Base-by-base conservation (phyloP, 2,113 vertebrate species). In the Apeltes quadracus region DNA sequence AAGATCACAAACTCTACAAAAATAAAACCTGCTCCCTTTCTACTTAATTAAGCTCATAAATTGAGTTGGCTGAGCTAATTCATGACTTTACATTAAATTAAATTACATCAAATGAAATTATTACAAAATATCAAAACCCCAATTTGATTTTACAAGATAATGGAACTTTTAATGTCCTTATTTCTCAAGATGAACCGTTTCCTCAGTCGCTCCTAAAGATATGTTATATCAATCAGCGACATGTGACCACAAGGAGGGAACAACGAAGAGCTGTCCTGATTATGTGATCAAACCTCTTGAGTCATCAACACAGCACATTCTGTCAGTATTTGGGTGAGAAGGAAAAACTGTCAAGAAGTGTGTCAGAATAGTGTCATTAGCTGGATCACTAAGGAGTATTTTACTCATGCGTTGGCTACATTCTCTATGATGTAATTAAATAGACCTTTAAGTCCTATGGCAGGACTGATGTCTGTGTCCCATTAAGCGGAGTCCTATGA, bases 401-500 rank as follows among this genome's bases (percentile, higher is more conserved):
- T 32, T 4, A 41, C 43, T 1, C 0, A 6, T 20, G 39, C 29
- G 6, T 61, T 13, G 0, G 13, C 7, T 51, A 14, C 32, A 27
- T 44, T 57, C 25, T 67, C 61, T 39, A 20, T 1, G 3, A 41
- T 65, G 25, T 43, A 8, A 72, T 23, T 58, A 69, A 69, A 36
- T 14, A 54, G 39, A 71, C 38, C 54, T 55, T 65, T 36, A 50
- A 39, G 53, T 71, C 20, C 32, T 15, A 10, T n/a, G 1, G 15
- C 15, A n/a, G 34, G 64, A 62, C 62, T 56, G 38, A 48, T n/a
- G 50, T 29, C 38, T 53, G 32, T 38, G 53, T 70, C 48, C 12
- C 36, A 64, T 18, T 44, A 58, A 61, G 32, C 50, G 53, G 53
- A 72, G 71, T 75, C 54, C 72, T 46, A 41, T 6, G 53, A 75